Percentiles rank a stretch among this genome's conserved stretches.
Evolutionary conservation across 1,140 invertebrate genomes (phyloP).

Genomic region (Sesamia nonagrioides): DNA sequence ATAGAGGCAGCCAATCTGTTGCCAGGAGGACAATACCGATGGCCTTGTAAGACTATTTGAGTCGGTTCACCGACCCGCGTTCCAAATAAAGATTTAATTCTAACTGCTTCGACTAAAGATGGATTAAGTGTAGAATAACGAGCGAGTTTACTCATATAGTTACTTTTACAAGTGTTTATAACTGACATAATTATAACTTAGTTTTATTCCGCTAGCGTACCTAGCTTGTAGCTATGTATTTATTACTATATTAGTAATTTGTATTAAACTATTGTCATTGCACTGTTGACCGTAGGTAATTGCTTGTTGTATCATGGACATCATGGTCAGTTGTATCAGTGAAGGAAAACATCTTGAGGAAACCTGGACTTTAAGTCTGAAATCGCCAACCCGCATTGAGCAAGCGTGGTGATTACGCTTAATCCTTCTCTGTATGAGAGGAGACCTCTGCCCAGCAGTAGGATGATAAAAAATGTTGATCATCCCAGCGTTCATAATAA

Average conservation of each 20-base stretch:
- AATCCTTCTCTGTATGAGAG: no score
- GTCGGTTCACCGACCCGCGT: constrained; percentile 69
- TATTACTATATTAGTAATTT: neutral
- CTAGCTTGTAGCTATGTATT: neutral
- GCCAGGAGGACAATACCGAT: constrained; percentile 72
- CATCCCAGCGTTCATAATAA: no score
- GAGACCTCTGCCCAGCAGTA: no score
- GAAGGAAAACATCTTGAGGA: no score
- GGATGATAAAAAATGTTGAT: no score
- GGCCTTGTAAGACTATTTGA: constrained; percentile 68
- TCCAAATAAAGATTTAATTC: constrained; percentile 74
- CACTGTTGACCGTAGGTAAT: neutral
- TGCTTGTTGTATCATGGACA: no score
- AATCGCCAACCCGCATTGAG: no score
- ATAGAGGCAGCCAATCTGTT: constrained; percentile 32
- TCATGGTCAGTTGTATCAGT: no score
- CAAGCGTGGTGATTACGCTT: no score
- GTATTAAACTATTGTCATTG: neutral
- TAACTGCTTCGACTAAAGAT: constrained; percentile 64
- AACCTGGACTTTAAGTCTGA: no score
- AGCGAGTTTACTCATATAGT: neutral
- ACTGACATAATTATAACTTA: neutral
- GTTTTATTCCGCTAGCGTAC: neutral
- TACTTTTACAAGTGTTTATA: neutral
- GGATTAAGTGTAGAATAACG: constrained; percentile 39